Conservation (phyloP, 2,797 vertebrate genomes). For the Benthosema pterotum region DNA sequence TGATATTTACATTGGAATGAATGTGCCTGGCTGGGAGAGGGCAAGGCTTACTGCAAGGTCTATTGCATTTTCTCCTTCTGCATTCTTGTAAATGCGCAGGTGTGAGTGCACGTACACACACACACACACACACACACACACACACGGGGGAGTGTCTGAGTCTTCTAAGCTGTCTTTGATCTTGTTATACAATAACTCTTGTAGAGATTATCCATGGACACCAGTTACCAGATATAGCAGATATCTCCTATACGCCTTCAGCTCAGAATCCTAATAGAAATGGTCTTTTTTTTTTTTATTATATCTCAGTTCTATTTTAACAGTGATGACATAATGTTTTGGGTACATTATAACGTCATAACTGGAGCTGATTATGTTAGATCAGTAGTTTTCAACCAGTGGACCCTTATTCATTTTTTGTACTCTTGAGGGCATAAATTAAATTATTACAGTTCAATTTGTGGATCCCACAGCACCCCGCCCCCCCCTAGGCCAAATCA, state of each 20-base stretch:
- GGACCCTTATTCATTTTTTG: too few relatives aligned
- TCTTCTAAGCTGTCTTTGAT: constrained; percentile 9
- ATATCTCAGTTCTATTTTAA: constrained; percentile 23
- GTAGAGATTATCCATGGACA: constrained; percentile 12
- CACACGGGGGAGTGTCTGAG: neutral
- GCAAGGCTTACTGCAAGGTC: too few relatives aligned
- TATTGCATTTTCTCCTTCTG: too few relatives aligned
- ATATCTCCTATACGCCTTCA: constrained; percentile 22
- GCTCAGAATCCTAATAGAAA: constrained; percentile 24
- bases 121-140: neutral
- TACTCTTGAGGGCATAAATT: too few relatives aligned
- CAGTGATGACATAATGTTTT: constrained; percentile 29
- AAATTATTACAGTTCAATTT: too few relatives aligned
- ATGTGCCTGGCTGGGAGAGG: too few relatives aligned
- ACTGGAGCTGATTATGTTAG: constrained; percentile 2
- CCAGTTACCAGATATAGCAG: too few relatives aligned
- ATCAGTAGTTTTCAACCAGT: neutral
- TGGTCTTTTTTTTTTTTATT: too few relatives aligned
- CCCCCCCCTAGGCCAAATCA: too few relatives aligned
- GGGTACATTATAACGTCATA: neutral
- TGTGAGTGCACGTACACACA: neutral
- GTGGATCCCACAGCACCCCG: too few relatives aligned
- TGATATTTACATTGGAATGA: too few relatives aligned
- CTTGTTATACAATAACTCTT: constrained; percentile 21
- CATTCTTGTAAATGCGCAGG: too few relatives aligned